phyloP scores from a whole-genome alignment of 2,888 invertebrate species.

The Megaustenia siamemsis region DNA sequence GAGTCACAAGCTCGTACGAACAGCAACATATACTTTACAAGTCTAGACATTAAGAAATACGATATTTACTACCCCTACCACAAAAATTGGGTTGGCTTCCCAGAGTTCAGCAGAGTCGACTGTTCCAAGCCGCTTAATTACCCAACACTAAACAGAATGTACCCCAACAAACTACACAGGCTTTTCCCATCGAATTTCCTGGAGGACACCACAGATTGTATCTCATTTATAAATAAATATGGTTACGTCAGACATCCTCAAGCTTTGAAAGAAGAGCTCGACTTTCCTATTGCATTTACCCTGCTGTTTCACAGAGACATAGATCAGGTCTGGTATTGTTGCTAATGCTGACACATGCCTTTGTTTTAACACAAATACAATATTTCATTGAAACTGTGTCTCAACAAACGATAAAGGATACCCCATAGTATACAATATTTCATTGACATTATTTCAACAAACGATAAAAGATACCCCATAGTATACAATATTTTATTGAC shows the following conservation, averaged over 20 bases:
- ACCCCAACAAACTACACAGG: background rate
- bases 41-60: background rate
- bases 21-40: background rate
- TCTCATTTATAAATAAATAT: conserved; percentile 30
- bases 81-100: conserved; percentile 43
- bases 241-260: conserved; percentile 51
- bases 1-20: no score
- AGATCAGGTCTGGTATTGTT: conserved; percentile 36
- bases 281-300: conserved; percentile 55
- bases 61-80: conserved; percentile 28
- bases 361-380: background rate
- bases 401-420: no score
- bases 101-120: background rate
- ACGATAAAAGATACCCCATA: no score
- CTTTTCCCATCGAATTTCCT: conserved; percentile 6
- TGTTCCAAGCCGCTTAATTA: background rate
- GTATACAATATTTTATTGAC: no score
- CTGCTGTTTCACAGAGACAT: conserved; percentile 55
- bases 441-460: no score
- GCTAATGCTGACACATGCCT: background rate
- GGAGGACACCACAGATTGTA: conserved; percentile 19
- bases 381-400: background rate
- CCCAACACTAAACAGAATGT: background rate
- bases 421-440: no score
- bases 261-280: conserved; percentile 43